These are phyloP conservation scores for Pandion haliaetus DNA, from an alignment of 2,113 vertebrate genomes.

Conservation along the genomic window DNA sequence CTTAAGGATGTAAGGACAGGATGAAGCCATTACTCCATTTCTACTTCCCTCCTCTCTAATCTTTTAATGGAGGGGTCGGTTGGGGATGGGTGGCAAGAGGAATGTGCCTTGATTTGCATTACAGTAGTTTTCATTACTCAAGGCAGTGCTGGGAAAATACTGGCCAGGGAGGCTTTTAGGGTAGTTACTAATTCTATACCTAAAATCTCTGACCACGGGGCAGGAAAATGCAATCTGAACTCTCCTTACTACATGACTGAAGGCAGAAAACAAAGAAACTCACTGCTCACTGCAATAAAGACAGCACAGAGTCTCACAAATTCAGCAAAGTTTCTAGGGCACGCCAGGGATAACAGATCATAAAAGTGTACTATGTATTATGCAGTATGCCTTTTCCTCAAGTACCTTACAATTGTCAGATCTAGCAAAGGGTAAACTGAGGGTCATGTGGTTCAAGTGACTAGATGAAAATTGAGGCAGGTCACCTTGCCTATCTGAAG, in stretches of 20 bases:
- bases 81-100: not conserved
- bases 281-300: not conserved
- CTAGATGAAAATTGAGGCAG: not conserved
- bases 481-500: not conserved
- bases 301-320: not conserved
- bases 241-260: not conserved
- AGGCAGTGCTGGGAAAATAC: not conserved
- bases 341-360: not conserved
- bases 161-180: not conserved
- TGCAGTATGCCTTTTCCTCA: not conserved
- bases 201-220: not conserved
- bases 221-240: not conserved
- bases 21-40: not conserved
- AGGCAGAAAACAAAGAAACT: not conserved
- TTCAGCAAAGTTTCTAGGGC: not conserved
- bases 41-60: not conserved
- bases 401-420: not conserved
- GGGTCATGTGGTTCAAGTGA: not conserved
- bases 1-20: not conserved
- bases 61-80: accelerated
- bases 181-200: not conserved
- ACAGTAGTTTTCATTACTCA: not conserved
- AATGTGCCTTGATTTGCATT: not conserved
- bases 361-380: not conserved
- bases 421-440: not conserved